Base-by-base conservation (phyloP, 2,797 vertebrate species). In the Sciurus vulgaris region DNA sequence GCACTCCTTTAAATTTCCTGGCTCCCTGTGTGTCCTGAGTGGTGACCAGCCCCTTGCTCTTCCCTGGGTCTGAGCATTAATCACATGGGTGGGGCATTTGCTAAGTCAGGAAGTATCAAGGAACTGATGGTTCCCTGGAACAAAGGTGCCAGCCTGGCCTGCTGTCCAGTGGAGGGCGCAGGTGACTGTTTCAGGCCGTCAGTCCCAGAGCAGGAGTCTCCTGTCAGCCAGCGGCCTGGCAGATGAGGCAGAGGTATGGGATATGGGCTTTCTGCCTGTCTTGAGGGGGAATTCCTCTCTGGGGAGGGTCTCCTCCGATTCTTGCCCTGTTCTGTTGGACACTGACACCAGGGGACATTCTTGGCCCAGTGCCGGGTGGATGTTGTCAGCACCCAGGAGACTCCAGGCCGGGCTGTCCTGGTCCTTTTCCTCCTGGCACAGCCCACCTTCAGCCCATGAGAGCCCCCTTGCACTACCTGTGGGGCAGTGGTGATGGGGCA, bases 141-240 rank as follows among this genome's bases (percentile, higher is more conserved):
- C 0, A 1, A 22, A 13, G 47, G 7, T 20, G 26, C 24, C 41
- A 49, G 18, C 51, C 73, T 33, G 35, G 22, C 28, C 35, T n/a
- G 44, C 76, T 70, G 77, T 22, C 54, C 12, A 2, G 28, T 17
- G 12, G 12, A 30, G 35, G 56, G 18, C 11, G 13, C 7, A 5
- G 69, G 14, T 15, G 5, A 41, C 44, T 54, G 18, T 56, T 56
- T 56, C 20, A 56, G 54, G 54, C 54, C n/a, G n/a, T 26, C 14
- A 7, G 61, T 61, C 30, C 35, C 5, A 5, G 41, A 15, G 26
- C 38, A 26, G 38, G 11, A 22, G 14, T 0, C 0, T n/a, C 38
- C 26, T 85, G 0, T 41, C 28, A 49, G 35, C 49, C 30, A 15
- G 7, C 72, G 18, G 11, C 73, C 24, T 56, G 54, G 20, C 20